Conservation (phyloP, 2,113 vertebrate species). For the Rhinolophus sinicus region DNA sequence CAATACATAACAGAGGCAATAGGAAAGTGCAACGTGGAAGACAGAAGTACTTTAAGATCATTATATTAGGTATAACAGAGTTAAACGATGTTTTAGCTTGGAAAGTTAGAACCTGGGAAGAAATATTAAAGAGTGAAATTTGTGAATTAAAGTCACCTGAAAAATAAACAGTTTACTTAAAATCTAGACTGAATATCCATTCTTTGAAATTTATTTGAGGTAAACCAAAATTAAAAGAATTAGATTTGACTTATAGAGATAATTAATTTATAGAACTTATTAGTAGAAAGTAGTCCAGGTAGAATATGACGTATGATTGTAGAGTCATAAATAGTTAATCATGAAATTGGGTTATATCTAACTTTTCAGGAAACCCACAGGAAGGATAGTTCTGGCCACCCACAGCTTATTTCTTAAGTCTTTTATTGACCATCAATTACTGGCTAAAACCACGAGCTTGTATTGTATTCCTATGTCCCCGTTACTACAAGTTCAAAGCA, state of each 20-base stretch:
- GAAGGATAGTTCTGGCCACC: background rate
- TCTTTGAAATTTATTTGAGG: slow-evolving; percentile 18
- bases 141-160: background rate
- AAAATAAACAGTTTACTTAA: slow-evolving; percentile 10
- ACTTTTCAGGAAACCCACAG: background rate
- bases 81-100: background rate
- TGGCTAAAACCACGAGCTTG: background rate
- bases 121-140: background rate
- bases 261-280: background rate
- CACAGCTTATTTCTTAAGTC: background rate
- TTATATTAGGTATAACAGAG: background rate
- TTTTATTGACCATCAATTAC: background rate
- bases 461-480: background rate
- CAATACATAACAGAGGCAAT: background rate
- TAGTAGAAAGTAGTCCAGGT: background rate
- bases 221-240: slow-evolving; percentile 37
- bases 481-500: background rate
- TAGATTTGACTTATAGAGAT: background rate
- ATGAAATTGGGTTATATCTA: background rate
- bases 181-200: background rate
- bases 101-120: background rate
- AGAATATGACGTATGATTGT: background rate
- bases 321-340: background rate
- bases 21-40: background rate
- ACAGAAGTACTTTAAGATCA: background rate